Percentiles rank a stretch among this genome's conserved stretches.
Evolutionary conservation across 1,140 invertebrate genomes (phyloP).

Genomic region (Parapsyche elsis): DNA sequence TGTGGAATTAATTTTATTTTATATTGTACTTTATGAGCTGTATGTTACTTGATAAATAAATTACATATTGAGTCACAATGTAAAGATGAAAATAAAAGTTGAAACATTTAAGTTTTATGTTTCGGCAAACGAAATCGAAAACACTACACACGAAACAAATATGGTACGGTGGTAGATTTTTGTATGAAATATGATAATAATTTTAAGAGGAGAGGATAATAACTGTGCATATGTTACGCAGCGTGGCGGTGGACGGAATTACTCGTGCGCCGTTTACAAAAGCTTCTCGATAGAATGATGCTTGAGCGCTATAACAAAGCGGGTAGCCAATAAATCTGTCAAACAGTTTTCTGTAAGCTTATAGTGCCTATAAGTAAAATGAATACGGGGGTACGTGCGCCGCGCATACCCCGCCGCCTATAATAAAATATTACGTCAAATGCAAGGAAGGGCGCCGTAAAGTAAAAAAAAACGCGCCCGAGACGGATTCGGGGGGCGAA

Average conservation of each 20-base stretch:
- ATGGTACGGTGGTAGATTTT: no score
- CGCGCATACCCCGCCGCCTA: constrained; percentile 14
- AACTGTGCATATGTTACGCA: background rate
- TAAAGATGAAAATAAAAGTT: no score
- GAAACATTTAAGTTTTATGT: no score
- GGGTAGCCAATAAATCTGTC: constrained; percentile 56
- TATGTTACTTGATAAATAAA: no score
- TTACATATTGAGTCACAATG: no score
- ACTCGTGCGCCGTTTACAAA: constrained; percentile 45
- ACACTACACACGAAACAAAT: background rate
- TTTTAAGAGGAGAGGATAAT: no score
- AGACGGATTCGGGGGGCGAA: constrained; percentile 24
- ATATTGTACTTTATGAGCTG: no score
- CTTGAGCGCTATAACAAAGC: constrained; percentile 55
- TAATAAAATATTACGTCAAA: constrained; percentile 56
- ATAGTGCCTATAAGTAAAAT: constrained; percentile 55
- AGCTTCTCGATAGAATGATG: constrained; percentile 54
- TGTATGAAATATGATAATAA: no score
- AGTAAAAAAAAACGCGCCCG: constrained; percentile 25
- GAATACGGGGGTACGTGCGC: constrained; percentile 49
- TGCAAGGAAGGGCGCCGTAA: constrained; percentile 54
- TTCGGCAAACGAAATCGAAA: background rate
- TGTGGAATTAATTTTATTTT: no score
- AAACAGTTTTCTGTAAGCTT: constrained; percentile 56
- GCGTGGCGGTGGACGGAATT: background rate